Percentiles rank a stretch among this genome's conserved stretches.
Conservation (phyloP, 1,140 invertebrate species). For the Zaprionus taronus region DNA sequence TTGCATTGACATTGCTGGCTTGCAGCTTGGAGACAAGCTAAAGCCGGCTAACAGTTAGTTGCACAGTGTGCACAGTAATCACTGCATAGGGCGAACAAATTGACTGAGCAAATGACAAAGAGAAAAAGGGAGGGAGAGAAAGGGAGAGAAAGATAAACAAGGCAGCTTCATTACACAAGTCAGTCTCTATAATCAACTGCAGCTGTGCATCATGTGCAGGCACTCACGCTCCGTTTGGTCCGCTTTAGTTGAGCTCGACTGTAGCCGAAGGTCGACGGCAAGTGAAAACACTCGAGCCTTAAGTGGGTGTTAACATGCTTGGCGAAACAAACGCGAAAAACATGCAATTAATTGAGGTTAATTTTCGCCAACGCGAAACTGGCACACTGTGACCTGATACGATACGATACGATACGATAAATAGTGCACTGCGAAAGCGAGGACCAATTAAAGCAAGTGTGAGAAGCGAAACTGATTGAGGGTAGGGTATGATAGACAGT, state of each 20-base stretch:
- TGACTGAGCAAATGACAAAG: background rate
- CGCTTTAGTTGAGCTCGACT: background rate
- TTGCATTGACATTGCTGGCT: conserved; percentile 48
- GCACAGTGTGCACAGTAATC: background rate
- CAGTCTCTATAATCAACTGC: background rate
- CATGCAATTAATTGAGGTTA: conserved; percentile 7
- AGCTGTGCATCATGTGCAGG: background rate
- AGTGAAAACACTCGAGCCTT: conserved; percentile 7
- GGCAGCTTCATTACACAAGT: too few species aligned
- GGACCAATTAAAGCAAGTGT: background rate
- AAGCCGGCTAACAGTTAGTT: conserved; percentile 11
- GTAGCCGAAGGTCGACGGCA: conserved; percentile 22
- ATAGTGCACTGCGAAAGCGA: background rate
- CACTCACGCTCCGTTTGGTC: background rate
- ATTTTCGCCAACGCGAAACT: background rate
- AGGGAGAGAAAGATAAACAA: background rate
- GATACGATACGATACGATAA: background rate
- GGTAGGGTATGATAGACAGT: too few species aligned
- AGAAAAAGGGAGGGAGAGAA: background rate
- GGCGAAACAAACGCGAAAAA: conserved; percentile 1
- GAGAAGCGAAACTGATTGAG: background rate
- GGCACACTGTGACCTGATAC: background rate
- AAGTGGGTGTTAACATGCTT: conserved; percentile 18
- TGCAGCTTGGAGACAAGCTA: conserved; percentile 17
- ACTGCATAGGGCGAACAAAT: background rate